These are phyloP conservation scores for Sarcophaga carnaria DNA, from an alignment of 2,888 invertebrate species.

Conservation along the genomic window DNA sequence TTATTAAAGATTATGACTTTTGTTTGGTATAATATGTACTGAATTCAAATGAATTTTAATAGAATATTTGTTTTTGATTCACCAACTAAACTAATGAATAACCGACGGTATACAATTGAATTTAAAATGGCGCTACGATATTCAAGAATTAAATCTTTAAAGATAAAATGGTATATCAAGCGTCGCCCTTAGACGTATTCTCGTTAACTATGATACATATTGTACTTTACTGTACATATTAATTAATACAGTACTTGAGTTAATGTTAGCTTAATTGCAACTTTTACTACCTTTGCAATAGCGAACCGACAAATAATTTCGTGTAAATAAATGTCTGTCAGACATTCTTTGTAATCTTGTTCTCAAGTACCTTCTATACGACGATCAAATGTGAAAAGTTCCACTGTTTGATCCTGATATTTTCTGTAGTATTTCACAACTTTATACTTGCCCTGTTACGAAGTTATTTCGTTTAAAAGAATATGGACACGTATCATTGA, in stretches of 20 bases:
- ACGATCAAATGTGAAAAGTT: slow-evolving; percentile 27
- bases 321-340: slow-evolving; percentile 12
- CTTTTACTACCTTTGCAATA: not conserved
- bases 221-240: not conserved
- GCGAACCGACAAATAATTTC: not conserved
- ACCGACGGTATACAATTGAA: slow-evolving; percentile 4
- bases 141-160: not conserved
- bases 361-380: slow-evolving; percentile 57
- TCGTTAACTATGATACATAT: not conserved
- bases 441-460: not conserved
- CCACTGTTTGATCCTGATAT: not conserved
- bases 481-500: slow-evolving; percentile 46
- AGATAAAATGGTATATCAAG: not conserved
- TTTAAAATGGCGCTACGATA: not conserved
- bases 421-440: not conserved
- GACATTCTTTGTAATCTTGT: slow-evolving; percentile 8
- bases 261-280: not conserved
- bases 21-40: too few species aligned
- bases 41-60: too few species aligned
- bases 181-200: not conserved
- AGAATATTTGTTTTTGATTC: too few species aligned
- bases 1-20: too few species aligned
- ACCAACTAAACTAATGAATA: not conserved
- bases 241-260: slow-evolving; percentile 27
- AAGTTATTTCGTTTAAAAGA: slow-evolving; percentile 42